Percentiles rank a stretch among this genome's conserved stretches.
These are phyloP conservation scores for Murina feae DNA, from an alignment of 2,113 vertebrate genomes.

Conservation along the genomic window DNA sequence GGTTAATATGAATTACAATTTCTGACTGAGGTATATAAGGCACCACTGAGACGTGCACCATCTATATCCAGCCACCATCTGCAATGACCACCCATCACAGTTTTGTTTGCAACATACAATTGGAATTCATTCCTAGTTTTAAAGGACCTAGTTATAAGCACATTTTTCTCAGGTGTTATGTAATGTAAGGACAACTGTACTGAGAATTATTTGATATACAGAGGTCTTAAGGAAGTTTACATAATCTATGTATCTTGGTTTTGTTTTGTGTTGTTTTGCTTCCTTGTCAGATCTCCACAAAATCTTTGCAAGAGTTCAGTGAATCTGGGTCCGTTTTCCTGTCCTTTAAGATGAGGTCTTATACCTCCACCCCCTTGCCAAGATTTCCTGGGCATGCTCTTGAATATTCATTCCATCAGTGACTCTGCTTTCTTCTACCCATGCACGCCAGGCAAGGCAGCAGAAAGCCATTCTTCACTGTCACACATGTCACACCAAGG, in stretches of 20 bases:
- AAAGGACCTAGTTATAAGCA: neutral
- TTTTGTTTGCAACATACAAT: neutral
- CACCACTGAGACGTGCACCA: neutral
- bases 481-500: neutral
- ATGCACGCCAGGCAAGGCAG: neutral
- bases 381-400: neutral
- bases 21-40: neutral
- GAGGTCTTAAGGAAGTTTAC: neutral
- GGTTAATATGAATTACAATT: neutral
- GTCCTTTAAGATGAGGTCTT: neutral
- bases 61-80: neutral
- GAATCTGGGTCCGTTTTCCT: neutral
- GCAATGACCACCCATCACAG: neutral
- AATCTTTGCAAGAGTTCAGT: neutral
- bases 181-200: neutral
- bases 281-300: neutral
- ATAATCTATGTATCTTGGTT: neutral
- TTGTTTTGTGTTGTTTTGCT: neutral
- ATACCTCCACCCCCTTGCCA: neutral
- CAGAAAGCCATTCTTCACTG: constrained; percentile 56
- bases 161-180: neutral
- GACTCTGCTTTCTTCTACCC: neutral
- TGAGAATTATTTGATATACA: neutral
- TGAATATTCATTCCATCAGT: constrained; percentile 40
- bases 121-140: neutral